Evolutionary conservation across 2,888 invertebrate species (phyloP), one percentile per base, ranked within the genome.

Genomic region (Agrochola lychnidis): DNA sequence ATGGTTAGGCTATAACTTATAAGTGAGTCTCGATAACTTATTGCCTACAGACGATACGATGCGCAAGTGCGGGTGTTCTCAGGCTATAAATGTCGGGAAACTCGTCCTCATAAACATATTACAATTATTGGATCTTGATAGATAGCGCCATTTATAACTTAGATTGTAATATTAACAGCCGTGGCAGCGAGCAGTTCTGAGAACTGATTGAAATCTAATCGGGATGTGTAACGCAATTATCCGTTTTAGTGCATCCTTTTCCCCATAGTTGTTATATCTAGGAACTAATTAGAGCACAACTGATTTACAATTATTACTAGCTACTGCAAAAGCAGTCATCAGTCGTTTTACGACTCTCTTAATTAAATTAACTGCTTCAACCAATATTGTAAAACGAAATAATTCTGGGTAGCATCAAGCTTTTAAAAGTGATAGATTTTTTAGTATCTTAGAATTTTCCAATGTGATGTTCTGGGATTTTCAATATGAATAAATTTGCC

Each of bases 41-140:
- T 73, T 74, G 72, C 83, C 61, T 70, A 81, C 62, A 74, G 42
- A 77, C 68, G 81, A 71, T 78, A 72, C 62, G 66, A 71, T 72
- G 64, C 57, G 56, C 69, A 69, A 85, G 85, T 66, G 67, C 71
- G 67, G 72, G 77, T 81, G 57, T 83, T 80, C 78, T 77, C 70
- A 70, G 67, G 66, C 70, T 30, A 77, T 84, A 87, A 86, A 86
- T 59, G 67, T 81, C 82, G 71, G 25, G 81, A 84, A 85, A 84
- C 87, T 82, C 81, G 83, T 85, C 71, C 72, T 74, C 81, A 84
- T 88, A 88, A 89, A 89, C 83, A 81, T 80, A 86, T 84, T 83
- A 83, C 76, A 82, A 85, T 83, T 82, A 85, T 77, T 78, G 78
- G 59, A 78, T 74, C 80, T 82, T 81, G 75, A 83, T 83, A 64